Evolutionary conservation across 2,888 invertebrate species (phyloP).

Genomic region (Protonemura montana): DNA sequence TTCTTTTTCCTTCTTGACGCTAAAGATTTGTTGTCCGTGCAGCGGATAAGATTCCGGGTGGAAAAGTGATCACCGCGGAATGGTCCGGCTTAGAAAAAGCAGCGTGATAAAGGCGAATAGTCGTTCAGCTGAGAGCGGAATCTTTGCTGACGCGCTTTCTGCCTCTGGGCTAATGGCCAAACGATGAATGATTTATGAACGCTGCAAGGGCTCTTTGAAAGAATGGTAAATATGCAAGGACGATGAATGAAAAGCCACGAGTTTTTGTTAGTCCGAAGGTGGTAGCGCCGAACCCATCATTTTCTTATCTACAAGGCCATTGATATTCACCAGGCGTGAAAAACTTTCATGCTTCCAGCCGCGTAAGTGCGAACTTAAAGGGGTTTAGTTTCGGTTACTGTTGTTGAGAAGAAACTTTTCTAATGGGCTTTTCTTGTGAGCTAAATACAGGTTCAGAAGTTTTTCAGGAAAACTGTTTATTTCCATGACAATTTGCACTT

Average conservation of each 20-base stretch:
- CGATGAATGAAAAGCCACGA: not conserved
- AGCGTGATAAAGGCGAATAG: not conserved
- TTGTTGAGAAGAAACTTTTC: not conserved
- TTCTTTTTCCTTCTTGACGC: not conserved
- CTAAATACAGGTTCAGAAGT: not conserved
- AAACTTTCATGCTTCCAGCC: not conserved
- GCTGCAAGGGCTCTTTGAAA: not conserved
- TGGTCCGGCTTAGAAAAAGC: not conserved
- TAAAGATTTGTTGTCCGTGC: not conserved
- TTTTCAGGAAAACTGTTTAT: too few relatives aligned
- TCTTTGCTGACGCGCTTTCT: not conserved
- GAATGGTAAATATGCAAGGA: not conserved
- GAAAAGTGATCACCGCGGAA: not conserved
- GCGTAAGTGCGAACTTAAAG: not conserved
- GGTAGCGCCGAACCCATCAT: not conserved
- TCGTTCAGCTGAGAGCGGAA: not conserved
- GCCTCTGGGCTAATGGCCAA: not conserved
- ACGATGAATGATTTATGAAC: not conserved
- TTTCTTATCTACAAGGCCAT: not conserved
- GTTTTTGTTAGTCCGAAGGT: not conserved
- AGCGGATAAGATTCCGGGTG: not conserved
- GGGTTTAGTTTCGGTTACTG: not conserved
- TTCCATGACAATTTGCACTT: too few relatives aligned
- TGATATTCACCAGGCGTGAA: not conserved
- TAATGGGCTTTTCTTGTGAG: not conserved